Percentiles rank a stretch among this genome's conserved stretches.
phyloP scores from a whole-genome alignment of 2,888 invertebrate species.

The Sminthurinus aureus region DNA sequence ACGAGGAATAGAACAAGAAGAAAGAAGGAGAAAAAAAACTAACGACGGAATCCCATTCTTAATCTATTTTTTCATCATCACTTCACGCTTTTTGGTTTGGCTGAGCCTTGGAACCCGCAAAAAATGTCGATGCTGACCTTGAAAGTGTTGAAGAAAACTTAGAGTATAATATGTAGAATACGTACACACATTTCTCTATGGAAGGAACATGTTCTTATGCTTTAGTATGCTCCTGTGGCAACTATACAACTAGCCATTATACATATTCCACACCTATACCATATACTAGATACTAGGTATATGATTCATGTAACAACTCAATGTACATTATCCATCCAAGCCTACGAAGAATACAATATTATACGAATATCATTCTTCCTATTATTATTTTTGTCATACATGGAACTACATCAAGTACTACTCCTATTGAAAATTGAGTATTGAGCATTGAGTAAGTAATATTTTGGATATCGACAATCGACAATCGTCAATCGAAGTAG shows the following conservation, averaged over 20 bases:
- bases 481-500: not conserved
- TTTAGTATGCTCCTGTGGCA: no score
- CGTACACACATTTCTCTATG: not conserved
- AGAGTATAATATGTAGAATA: not conserved
- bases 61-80: constrained; percentile 49
- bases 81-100: constrained; percentile 59
- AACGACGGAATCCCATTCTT: constrained; percentile 43
- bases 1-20: not conserved
- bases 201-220: not conserved
- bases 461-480: no score
- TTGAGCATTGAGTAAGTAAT: no score
- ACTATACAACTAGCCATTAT: not conserved
- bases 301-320: not conserved
- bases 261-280: no score
- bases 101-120: constrained; percentile 57
- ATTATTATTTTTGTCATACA: no score
- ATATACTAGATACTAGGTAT: not conserved
- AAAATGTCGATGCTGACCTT: constrained; percentile 49
- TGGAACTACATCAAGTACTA: not conserved
- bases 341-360: no score
- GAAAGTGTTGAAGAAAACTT: constrained; percentile 29
- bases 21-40: constrained; percentile 25
- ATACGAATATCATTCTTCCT: no score
- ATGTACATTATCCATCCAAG: not conserved
- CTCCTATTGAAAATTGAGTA: no score